Evolutionary conservation across 2,888 invertebrate genomes (phyloP), one percentile per base, ranked within the genome.

Genomic region (Caenorhabditis sp.): DNA sequence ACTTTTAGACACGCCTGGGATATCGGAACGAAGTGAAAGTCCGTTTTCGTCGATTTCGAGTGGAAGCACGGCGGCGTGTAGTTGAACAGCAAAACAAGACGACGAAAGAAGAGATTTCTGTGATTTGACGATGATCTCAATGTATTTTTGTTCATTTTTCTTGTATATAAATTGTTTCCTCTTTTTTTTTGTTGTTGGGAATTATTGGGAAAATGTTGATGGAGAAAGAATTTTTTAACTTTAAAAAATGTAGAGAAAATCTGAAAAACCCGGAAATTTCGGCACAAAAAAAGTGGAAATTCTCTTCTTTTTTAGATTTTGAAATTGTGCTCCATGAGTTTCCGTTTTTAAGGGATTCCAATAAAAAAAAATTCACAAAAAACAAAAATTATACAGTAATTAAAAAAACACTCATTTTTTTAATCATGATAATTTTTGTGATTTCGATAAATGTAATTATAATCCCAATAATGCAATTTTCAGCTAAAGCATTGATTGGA

Each of bases 11-110:
- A 66, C 70, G 12, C 70, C 78, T n/a, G 77, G 80, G 19, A 50
- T 72, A n/a, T 66, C 76, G 21, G 76, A 75, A 43, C 43, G 43
- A 43, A 72, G 76, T 3, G 80, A 79, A 23, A 73, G 75, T 23
- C 77, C 77, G 6, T 81, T 77, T 58, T 78, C 79, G 53, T 79
- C 79, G 31, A 55, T 79, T 58, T 73, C 78, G 8, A 58, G 57
- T 58, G 26, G 57, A 51, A 62, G 62, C 27, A 53, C 63, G 4
- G 59, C 60, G 10, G 76, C 78, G 19, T 74, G 76, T 60, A 62
- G 66, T 12, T 66, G 43, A 63, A 3, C n/a, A n/a, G n/a, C n/a
- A n/a, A n/a, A n/a, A n/a, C n/a, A n/a, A n/a, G n/a, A n/a, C n/a
- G n/a, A n/a, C n/a, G 31, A 31, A 31, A 24, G 1, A 5, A n/a